Evolutionary conservation across 1,140 invertebrate genomes (phyloP).

Genomic region (Eubasilissa regina): DNA sequence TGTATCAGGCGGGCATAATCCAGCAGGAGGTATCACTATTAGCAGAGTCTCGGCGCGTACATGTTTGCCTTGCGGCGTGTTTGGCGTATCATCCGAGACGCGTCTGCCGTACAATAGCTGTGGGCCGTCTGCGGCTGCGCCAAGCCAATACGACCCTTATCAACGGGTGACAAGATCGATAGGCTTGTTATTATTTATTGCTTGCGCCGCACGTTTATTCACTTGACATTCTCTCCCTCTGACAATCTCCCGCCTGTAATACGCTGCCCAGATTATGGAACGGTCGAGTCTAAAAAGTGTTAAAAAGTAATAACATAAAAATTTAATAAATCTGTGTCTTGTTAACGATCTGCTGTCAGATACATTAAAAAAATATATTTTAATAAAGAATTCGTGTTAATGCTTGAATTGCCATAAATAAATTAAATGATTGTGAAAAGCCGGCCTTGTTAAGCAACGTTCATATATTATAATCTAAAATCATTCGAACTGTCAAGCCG

Average conservation of each 20-base stretch:
- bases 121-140: constrained; percentile 37
- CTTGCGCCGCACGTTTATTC: constrained; percentile 40
- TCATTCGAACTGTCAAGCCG: neutral
- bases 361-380: too few relatives aligned
- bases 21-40: constrained; percentile 14
- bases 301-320: neutral
- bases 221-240: constrained; percentile 35
- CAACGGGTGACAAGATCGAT: constrained; percentile 50
- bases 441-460: too few relatives aligned
- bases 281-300: neutral
- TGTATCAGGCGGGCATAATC: constrained; percentile 43
- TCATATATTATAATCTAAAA: too few relatives aligned
- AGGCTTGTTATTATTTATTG: constrained; percentile 56
- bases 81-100: constrained; percentile 34
- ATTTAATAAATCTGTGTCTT: too few relatives aligned
- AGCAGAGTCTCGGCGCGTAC: constrained; percentile 31
- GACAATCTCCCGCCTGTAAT: constrained; percentile 30
- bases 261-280: constrained; percentile 39
- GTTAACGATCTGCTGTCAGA: too few relatives aligned
- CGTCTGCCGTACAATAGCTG: constrained; percentile 20
- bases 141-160: constrained; percentile 50
- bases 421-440: too few relatives aligned
- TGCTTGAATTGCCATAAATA: too few relatives aligned
- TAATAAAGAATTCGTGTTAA: too few relatives aligned
- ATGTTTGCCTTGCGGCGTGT: constrained; percentile 35